Percentiles rank a stretch among this genome's conserved stretches.
Conservation (phyloP, 2,888 invertebrate species). For the Megastigmus dorsalis region DNA sequence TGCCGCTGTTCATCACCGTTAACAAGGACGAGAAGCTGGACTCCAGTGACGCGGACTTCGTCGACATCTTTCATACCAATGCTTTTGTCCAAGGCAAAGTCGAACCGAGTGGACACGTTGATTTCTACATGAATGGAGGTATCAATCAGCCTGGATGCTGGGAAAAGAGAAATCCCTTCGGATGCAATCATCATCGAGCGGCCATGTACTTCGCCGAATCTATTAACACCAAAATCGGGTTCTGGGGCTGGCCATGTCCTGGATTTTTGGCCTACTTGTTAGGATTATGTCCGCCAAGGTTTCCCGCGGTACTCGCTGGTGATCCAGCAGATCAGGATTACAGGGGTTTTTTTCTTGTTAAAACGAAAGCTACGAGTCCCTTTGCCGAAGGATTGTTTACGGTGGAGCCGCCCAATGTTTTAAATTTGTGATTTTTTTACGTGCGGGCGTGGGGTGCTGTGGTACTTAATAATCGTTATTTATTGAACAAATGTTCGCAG, state of each 20-base stretch:
- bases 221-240: conserved; percentile 78
- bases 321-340: conserved; percentile 63
- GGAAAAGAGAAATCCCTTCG: conserved; percentile 75
- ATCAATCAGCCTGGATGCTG: conserved; percentile 82
- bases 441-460: not conserved
- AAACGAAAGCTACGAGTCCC: conserved; percentile 77
- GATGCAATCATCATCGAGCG: conserved; percentile 81
- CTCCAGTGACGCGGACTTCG: conserved; percentile 80
- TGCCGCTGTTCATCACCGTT: conserved; percentile 80
- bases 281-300: conserved; percentile 77
- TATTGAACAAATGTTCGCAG: not conserved
- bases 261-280: conserved; percentile 78
- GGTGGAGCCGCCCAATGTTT: not conserved
- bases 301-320: conserved; percentile 68
- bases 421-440: conserved; percentile 35
- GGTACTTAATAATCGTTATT: not conserved
- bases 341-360: conserved; percentile 77
- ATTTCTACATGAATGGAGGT: conserved; percentile 85
- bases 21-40: conserved; percentile 78
- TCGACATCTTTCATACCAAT: conserved; percentile 84
- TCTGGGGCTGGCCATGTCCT: conserved; percentile 81
- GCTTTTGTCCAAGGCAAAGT: conserved; percentile 82
- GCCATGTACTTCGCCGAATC: conserved; percentile 81
- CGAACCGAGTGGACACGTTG: conserved; percentile 81
- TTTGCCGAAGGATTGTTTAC: conserved; percentile 78